A percentile compares a stretch with the other conserved stretches of the same genome.
phyloP scores from a whole-genome alignment of 2,888 invertebrate species.

The Limenitis camilla region DNA sequence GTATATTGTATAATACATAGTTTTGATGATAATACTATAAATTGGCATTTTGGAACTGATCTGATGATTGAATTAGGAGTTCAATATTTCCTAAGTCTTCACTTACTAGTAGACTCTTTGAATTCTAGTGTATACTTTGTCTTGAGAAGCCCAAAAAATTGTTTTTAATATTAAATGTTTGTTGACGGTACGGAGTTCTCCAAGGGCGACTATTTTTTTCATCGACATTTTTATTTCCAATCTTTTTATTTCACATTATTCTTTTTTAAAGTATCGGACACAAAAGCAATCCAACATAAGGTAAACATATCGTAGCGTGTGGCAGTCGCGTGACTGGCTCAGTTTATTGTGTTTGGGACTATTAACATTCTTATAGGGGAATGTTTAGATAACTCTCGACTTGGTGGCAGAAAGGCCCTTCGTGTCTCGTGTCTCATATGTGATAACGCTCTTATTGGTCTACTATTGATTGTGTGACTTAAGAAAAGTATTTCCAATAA shows the following conservation, averaged over 20 bases:
- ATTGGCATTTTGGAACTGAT: no score
- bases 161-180: no score
- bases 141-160: no score
- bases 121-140: no score
- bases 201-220: no score
- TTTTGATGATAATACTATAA: no score
- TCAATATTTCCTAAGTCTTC: no score
- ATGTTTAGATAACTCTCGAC: constrained; percentile 61
- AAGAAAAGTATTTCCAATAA: not conserved
- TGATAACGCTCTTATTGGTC: constrained; percentile 24
- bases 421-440: constrained; percentile 26
- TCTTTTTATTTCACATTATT: not conserved
- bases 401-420: constrained; percentile 29
- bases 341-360: constrained; percentile 58
- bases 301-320: constrained; percentile 42
- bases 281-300: constrained; percentile 11
- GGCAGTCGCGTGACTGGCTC: constrained; percentile 49
- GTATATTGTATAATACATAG: no score
- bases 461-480: constrained; percentile 12
- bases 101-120: no score
- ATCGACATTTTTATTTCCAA: no score
- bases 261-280: constrained; percentile 2
- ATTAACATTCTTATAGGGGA: constrained; percentile 70
- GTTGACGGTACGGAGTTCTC: no score
- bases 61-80: no score